These are phyloP conservation scores for Otus sunia DNA, from an alignment of 2,113 vertebrate genomes.

Conservation along the genomic window DNA sequence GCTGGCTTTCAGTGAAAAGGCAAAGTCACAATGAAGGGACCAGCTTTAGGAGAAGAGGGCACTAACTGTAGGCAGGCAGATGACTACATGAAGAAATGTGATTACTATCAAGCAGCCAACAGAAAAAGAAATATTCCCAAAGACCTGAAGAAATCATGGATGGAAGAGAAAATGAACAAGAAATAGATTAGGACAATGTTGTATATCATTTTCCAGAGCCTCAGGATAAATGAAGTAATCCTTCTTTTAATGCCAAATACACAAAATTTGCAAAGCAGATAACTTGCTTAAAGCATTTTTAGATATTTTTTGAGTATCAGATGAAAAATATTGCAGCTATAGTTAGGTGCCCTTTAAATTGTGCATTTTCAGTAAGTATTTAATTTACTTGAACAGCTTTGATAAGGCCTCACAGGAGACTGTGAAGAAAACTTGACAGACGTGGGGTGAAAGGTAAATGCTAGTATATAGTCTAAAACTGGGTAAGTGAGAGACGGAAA, in stretches of 20 bases:
- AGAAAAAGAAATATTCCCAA: not conserved
- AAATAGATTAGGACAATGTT: not conserved
- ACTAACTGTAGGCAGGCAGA: not conserved
- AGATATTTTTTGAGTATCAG: not conserved
- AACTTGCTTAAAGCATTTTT: not conserved
- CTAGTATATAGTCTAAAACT: not conserved
- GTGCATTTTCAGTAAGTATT: not conserved
- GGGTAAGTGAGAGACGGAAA: not conserved
- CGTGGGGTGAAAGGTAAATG: not conserved
- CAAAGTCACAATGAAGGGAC: not conserved
- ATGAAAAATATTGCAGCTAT: not conserved
- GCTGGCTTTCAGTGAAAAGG: not conserved
- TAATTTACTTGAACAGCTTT: not conserved
- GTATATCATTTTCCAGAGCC: not conserved
- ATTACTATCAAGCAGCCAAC: not conserved
- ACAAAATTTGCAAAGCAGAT: not conserved
- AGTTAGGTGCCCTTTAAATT: not conserved
- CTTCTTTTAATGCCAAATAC: not conserved
- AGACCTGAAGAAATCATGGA: not conserved
- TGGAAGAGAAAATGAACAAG: not conserved
- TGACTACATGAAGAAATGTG: not conserved
- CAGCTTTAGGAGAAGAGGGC: not conserved
- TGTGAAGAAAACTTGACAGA: not conserved
- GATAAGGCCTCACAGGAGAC: not conserved
- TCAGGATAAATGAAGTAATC: conserved; percentile 8